These are phyloP conservation scores for Panthera uncia DNA, from an alignment of 2,113 vertebrate genomes.

Conservation along the genomic window DNA sequence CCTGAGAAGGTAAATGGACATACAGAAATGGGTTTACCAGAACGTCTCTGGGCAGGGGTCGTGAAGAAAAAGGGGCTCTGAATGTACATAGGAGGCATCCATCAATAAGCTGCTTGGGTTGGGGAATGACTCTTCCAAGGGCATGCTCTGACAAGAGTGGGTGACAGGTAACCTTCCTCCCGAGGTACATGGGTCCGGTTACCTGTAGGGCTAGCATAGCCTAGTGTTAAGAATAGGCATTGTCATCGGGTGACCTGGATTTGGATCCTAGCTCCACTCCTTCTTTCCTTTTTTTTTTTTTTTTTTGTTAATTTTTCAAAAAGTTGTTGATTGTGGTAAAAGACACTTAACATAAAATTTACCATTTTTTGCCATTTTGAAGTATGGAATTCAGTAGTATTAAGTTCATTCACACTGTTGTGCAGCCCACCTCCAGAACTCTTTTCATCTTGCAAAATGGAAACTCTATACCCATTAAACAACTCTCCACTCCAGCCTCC, in stretches of 20 bases:
- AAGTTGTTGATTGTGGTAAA: background rate
- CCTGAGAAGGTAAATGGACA: background rate
- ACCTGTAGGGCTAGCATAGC: background rate
- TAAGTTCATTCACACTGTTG: background rate
- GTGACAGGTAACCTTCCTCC: background rate
- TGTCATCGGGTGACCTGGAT: background rate
- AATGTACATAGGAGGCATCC: background rate
- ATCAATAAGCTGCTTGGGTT: background rate
- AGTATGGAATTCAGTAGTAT: background rate
- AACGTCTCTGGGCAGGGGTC: background rate
- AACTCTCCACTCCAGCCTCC: background rate
- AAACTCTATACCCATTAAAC: background rate
- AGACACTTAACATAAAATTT: background rate
- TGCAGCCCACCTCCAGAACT: background rate
- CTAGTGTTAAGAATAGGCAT: background rate
- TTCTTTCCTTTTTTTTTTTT: background rate
- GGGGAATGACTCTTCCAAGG: background rate
- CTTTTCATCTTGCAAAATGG: slow-evolving; percentile 30
- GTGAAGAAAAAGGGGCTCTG: background rate
- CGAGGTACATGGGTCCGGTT: fast-evolving
- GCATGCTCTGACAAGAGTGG: background rate
- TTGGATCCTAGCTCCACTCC: background rate
- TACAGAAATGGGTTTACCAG: background rate
- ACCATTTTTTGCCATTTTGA: background rate
- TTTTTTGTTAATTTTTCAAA: background rate